phyloP scores from a whole-genome alignment of 2,888 invertebrate species.

The Balanococcus diminutus region DNA sequence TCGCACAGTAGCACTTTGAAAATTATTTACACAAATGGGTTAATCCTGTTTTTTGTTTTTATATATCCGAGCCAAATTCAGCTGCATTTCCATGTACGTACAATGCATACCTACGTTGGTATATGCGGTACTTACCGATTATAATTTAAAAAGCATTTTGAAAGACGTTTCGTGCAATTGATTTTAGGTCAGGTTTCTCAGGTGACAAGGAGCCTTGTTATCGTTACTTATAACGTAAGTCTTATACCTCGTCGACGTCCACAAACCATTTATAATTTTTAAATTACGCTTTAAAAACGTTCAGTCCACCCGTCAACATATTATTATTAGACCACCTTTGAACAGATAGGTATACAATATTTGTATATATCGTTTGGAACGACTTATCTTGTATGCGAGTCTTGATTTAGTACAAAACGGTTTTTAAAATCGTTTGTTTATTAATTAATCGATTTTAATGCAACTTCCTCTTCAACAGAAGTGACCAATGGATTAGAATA shows the following conservation, averaged over 20 bases:
- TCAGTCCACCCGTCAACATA: not conserved
- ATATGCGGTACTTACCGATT: not conserved
- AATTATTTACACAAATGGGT: not conserved
- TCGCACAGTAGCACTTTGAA: not conserved
- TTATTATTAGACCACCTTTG: not conserved
- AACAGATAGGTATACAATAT: too few species aligned
- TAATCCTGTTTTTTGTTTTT: not conserved
- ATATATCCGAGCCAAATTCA: not conserved
- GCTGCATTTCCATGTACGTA: not conserved
- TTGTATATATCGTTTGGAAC: not conserved
- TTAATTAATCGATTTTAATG: not conserved
- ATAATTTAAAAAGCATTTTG: not conserved
- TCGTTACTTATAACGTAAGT: not conserved
- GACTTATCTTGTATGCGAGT: not conserved
- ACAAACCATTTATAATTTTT: constrained; percentile 28
- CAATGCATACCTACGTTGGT: too few species aligned
- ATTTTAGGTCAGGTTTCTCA: constrained; percentile 30
- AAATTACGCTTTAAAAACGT: constrained; percentile 4
- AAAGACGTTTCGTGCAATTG: constrained; percentile 26
- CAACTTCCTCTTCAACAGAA: not conserved
- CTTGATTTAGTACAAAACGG: not conserved
- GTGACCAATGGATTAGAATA: too few species aligned
- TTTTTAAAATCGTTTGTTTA: not conserved
- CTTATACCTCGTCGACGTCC: not conserved
- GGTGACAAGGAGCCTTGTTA: constrained; percentile 22